phyloP scores from a whole-genome alignment of 2,113 vertebrate genomes.

The Delphinapterus leucas region DNA sequence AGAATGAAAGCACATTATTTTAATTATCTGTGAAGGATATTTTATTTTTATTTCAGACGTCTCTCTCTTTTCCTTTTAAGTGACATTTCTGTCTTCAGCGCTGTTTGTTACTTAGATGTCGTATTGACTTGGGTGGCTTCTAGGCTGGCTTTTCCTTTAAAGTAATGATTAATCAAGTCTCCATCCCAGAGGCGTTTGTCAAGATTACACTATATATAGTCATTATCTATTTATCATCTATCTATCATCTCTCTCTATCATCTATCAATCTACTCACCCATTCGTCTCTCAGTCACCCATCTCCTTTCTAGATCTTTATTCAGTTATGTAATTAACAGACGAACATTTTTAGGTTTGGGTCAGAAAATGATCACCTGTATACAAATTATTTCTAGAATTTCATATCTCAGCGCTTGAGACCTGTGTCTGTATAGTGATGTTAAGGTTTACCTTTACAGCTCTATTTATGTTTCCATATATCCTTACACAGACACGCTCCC shows the following conservation, averaged over 20 bases:
- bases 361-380: not conserved
- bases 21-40: not conserved
- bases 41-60: slow-evolving; percentile 41
- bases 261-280: not conserved
- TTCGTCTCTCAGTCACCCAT: not conserved
- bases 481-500: no score
- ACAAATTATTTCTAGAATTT: not conserved
- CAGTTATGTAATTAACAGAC: not conserved
- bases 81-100: not conserved
- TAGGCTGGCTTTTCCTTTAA: slow-evolving; percentile 18
- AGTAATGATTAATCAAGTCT: slow-evolving; percentile 52
- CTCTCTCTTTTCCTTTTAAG: slow-evolving; percentile 38
- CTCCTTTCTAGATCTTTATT: not conserved
- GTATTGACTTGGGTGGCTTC: slow-evolving; percentile 32
- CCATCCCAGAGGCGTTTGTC: not conserved
- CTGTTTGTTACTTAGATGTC: not conserved
- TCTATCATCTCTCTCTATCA: not conserved
- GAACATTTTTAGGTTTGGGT: not conserved
- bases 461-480: not conserved
- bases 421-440: not conserved
- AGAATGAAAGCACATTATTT: not conserved
- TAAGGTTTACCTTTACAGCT: not conserved
- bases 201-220: not conserved
- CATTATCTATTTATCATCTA: not conserved
- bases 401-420: not conserved